Conservation (phyloP, 2,797 vertebrate genomes). For the Rhinichthys osculus region DNA sequence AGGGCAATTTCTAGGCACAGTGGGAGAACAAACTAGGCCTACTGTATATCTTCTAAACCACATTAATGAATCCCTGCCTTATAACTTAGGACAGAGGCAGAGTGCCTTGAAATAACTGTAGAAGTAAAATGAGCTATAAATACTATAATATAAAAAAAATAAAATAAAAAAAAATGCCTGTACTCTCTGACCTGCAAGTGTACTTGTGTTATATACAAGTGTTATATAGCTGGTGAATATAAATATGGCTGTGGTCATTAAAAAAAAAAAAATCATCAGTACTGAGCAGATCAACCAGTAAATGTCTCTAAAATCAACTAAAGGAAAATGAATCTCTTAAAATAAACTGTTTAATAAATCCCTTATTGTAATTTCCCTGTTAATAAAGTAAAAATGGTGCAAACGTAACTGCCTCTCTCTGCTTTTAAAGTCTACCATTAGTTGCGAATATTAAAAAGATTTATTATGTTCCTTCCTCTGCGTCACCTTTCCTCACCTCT, state of each 20-base stretch:
- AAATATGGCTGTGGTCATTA: neutral
- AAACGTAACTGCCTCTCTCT: neutral
- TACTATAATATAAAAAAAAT: too few relatives aligned
- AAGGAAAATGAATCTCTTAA: neutral
- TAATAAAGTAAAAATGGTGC: neutral
- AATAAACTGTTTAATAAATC: neutral
- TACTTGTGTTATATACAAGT: neutral
- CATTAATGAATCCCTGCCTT: neutral
- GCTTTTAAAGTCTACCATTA: conserved; percentile 10
- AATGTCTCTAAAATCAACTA: neutral
- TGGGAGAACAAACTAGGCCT: neutral
- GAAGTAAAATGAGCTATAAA: too few relatives aligned
- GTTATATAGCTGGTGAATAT: neutral
- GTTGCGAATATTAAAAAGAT: conserved; percentile 26
- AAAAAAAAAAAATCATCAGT: neutral
- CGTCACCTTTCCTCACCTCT: conserved; percentile 34
- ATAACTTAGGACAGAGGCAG: neutral
- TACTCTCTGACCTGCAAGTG: neutral
- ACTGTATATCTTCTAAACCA: conserved; percentile 14
- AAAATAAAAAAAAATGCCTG: neutral
- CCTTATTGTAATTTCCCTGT: neutral
- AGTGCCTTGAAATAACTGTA: conserved; percentile 8
- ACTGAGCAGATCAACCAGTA: neutral
- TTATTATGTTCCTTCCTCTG: conserved; percentile 42
- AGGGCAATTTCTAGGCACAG: neutral